A percentile compares a stretch with the other conserved stretches of the same genome.
phyloP scores from a whole-genome alignment of 2,113 vertebrate genomes.

The Crocuta crocuta region DNA sequence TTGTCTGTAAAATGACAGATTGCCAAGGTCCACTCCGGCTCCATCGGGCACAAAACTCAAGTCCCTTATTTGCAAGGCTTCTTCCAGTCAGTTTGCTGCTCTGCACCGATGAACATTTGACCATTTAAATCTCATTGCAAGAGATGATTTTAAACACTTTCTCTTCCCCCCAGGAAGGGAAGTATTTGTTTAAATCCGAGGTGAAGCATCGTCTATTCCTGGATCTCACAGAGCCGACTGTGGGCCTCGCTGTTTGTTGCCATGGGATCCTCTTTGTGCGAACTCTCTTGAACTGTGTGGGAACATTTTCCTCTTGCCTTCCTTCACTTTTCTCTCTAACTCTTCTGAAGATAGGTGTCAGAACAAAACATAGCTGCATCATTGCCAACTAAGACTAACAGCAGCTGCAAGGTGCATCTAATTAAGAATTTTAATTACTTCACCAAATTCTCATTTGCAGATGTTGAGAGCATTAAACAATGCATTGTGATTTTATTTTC shows the following conservation, averaged over 20 bases:
- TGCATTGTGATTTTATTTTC: constrained; percentile 72
- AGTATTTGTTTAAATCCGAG: constrained; percentile 86
- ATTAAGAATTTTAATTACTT: constrained; percentile 89
- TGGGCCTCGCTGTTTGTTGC: constrained; percentile 91
- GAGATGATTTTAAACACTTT: constrained; percentile 20
- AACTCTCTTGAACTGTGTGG: constrained; percentile 92
- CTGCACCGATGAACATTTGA: constrained; percentile 24
- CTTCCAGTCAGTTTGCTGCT: background rate
- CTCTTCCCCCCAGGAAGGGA: constrained; percentile 75
- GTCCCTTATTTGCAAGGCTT: background rate
- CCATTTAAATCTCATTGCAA: constrained; percentile 40
- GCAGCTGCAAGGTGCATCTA: constrained; percentile 89
- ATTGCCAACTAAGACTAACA: constrained; percentile 87
- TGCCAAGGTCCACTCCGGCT: background rate
- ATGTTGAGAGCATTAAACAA: constrained; percentile 85
- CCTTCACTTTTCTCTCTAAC: constrained; percentile 83
- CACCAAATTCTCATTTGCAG: constrained; percentile 84
- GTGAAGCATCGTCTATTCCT: constrained; percentile 90
- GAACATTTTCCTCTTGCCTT: constrained; percentile 89
- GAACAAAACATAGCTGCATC: constrained; percentile 87
- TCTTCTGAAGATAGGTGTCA: constrained; percentile 84
- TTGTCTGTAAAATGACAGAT: constrained; percentile 36
- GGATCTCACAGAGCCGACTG: constrained; percentile 89
- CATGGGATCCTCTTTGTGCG: constrained; percentile 92
- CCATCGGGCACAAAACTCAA: background rate